A percentile compares a stretch with the other conserved stretches of the same genome.
Conservation (phyloP, 2,797 vertebrate species). For the Hyperoplus lanceolatus region DNA sequence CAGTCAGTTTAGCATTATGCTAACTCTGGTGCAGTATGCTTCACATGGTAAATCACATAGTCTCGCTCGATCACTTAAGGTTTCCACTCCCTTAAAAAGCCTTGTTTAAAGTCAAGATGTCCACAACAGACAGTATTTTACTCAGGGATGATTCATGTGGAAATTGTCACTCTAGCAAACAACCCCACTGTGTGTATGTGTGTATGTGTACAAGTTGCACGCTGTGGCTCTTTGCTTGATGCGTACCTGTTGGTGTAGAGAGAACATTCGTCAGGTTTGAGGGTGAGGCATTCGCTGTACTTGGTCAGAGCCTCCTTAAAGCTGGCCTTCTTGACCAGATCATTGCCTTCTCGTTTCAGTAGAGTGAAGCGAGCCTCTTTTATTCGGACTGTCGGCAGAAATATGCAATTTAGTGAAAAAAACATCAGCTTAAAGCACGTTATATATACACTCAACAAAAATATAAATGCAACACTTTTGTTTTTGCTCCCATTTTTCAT, state of each 20-base stretch:
- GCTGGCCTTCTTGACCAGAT: conserved; percentile 87
- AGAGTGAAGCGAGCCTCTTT: conserved; percentile 84
- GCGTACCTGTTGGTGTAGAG: conserved; percentile 95
- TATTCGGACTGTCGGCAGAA: conserved; percentile 83
- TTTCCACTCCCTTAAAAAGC: neutral
- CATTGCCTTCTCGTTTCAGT: conserved; percentile 93
- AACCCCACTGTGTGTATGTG: neutral
- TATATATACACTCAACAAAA: too few species aligned
- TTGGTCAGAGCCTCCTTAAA: conserved; percentile 90
- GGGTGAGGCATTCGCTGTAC: conserved; percentile 90
- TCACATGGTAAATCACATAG: neutral
- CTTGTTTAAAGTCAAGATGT: neutral
- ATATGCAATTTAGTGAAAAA: neutral
- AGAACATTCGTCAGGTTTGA: conserved; percentile 88
- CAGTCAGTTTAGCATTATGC: neutral
- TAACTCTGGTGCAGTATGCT: neutral
- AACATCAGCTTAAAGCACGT: neutral
- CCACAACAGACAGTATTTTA: neutral
- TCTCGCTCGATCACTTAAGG: neutral
- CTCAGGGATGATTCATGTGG: neutral
- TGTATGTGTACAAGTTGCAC: neutral
- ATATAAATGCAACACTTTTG: too few species aligned
- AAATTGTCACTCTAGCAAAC: neutral
- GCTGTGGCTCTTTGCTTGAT: neutral
- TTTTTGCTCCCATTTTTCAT: too few species aligned